A percentile compares a stretch with the other conserved stretches of the same genome.
Evolutionary conservation across 2,888 invertebrate species (phyloP).

Genomic region (Agriopis aurantiaria): DNA sequence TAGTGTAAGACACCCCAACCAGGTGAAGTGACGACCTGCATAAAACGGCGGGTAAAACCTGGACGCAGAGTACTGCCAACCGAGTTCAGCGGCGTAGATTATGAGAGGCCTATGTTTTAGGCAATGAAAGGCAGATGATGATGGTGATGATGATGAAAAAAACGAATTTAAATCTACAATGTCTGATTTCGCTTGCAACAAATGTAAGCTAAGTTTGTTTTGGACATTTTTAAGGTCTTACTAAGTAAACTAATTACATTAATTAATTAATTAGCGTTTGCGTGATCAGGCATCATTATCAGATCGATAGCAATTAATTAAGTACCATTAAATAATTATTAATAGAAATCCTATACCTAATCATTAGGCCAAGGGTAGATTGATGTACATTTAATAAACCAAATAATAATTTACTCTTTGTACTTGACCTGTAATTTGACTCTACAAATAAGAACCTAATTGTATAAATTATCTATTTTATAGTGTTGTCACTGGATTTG

Average conservation of each 20-base stretch:
- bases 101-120: too few relatives aligned
- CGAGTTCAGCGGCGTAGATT: too few relatives aligned
- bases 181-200: too few relatives aligned
- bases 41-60: too few relatives aligned
- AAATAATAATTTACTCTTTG: background rate
- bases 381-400: background rate
- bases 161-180: too few relatives aligned
- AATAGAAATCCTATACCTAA: background rate
- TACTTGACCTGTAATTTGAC: slow-evolving; percentile 7
- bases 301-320: slow-evolving; percentile 1
- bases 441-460: background rate
- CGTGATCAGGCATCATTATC: background rate
- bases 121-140: too few relatives aligned
- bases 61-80: too few relatives aligned
- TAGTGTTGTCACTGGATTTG: background rate
- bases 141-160: too few relatives aligned
- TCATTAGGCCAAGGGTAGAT: slow-evolving; percentile 30
- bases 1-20: too few relatives aligned
- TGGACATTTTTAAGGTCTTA: too few relatives aligned
- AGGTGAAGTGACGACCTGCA: too few relatives aligned
- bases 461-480: background rate
- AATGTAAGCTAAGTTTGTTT: too few relatives aligned
- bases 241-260: background rate
- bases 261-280: background rate
- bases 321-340: background rate